Base-by-base conservation (phyloP, 2,888 invertebrate genomes). In the Apamea monoglypha region DNA sequence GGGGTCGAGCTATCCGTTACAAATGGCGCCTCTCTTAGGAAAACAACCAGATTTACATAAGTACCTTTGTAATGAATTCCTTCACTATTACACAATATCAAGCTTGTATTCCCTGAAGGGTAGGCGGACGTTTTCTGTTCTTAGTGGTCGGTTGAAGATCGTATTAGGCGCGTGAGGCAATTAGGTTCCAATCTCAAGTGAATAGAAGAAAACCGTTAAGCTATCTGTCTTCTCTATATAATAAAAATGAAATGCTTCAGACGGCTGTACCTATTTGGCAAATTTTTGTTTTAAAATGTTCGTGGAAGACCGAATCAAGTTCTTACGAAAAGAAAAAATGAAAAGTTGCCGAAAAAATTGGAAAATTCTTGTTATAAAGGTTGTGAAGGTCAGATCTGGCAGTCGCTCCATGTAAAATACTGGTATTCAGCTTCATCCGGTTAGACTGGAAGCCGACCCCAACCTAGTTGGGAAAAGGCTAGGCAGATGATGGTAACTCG, bases 11-110 rank as follows among this genome's bases (percentile, higher is more conserved):
- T 73, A 74, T 78, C 69, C 64, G 76, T 78, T 73, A 77, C 76
- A 76, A 81, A 81, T 74, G 74, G 53, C 72, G 64, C n/a, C 50
- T 73, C 76, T 66, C 71, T 66, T 67, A 64, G 63, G 76, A 76
- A 89, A 89, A 90, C 88, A 86, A 75, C 74, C 47, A 74, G 64
- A 89, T 90, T 90, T 89, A 87, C 87, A 84, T 87, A 89, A 86
- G 67, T 82, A 83, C 47, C 66, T 76, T 66, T 79, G 79, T 85
- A 86, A 88, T 82, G 82, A 85, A 83, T 83, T 80, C 74, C 59
- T 79, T 68, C 29, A 40, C 21, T 82, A 68, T 68, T 67, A 76
- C 25, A 72, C 16, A 56, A 70, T 21, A 84, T 63, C 32, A 67
- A 36, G 47, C 56, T 56, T 59, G 8, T 53, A 29, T 63, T 61